Conservation (phyloP, 2,888 invertebrate genomes). For the Papilio demoleus region DNA sequence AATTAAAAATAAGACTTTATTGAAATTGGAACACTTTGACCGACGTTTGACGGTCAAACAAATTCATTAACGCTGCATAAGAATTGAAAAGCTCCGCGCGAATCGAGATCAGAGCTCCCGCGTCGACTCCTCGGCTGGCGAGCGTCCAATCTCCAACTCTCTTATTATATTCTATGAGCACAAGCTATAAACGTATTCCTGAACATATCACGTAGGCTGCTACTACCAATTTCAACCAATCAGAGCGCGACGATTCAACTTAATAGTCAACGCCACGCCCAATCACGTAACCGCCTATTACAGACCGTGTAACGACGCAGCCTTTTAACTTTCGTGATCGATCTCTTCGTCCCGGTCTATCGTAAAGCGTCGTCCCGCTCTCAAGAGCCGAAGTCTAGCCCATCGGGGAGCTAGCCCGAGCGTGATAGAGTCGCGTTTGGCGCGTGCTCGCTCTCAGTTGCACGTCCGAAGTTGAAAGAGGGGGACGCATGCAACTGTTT, state of each 20-base stretch:
- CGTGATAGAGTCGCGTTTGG: slow-evolving; percentile 81
- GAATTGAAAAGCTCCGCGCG: slow-evolving; percentile 76
- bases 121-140: slow-evolving; percentile 69
- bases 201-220: slow-evolving; percentile 83
- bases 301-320: slow-evolving; percentile 82
- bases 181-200: slow-evolving; percentile 81
- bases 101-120: slow-evolving; percentile 71
- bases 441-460: slow-evolving; percentile 81
- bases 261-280: slow-evolving; percentile 82
- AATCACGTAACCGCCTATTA: slow-evolving; percentile 84
- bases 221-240: slow-evolving; percentile 83
- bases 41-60: slow-evolving; percentile 53
- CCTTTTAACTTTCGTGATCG: slow-evolving; percentile 82
- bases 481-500: slow-evolving; percentile 83
- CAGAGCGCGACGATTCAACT: slow-evolving; percentile 82
- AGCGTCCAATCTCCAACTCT: slow-evolving; percentile 78
- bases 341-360: slow-evolving; percentile 63
- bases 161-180: slow-evolving; percentile 83
- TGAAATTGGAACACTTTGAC: neutral
- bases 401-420: slow-evolving; percentile 68
- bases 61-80: slow-evolving; percentile 68
- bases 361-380: slow-evolving; percentile 65
- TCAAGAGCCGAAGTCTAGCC: slow-evolving; percentile 61
- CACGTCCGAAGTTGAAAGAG: slow-evolving; percentile 81
- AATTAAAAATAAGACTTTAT: neutral